These are phyloP conservation scores for Nineta flava DNA, from an alignment of 2,888 invertebrate genomes.

Conservation along the genomic window DNA sequence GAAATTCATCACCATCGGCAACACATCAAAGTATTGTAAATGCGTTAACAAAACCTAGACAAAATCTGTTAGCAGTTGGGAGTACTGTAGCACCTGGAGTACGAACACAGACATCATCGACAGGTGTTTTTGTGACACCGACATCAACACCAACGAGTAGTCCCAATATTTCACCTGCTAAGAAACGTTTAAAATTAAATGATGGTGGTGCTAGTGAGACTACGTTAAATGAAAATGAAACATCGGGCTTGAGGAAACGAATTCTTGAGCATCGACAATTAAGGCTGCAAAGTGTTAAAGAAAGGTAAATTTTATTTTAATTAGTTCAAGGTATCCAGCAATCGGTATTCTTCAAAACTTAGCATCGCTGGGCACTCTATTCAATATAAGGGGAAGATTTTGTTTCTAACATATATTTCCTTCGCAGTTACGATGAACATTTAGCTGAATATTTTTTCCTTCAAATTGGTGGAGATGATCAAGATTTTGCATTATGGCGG, in stretches of 20 bases:
- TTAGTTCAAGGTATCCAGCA: no score
- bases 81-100: constrained; percentile 15
- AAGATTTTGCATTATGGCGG: constrained; percentile 75
- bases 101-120: constrained; percentile 7
- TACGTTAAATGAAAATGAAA: constrained; percentile 25
- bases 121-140: constrained; percentile 11
- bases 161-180: constrained; percentile 25
- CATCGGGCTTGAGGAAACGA: constrained; percentile 42
- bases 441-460: constrained; percentile 75
- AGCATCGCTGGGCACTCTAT: no score
- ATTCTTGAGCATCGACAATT: constrained; percentile 56
- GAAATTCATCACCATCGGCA: not conserved
- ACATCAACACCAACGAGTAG: constrained; percentile 15
- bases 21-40: constrained; percentile 26
- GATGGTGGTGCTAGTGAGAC: constrained; percentile 25
- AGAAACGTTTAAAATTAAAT: constrained; percentile 29
- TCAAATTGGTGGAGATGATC: constrained; percentile 72
- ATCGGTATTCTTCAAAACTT: no score
- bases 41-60: constrained; percentile 22
- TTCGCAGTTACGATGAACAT: constrained; percentile 36
- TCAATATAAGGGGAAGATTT: no score
- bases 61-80: constrained; percentile 9
- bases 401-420: not conserved
- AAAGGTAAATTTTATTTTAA: constrained; percentile 41
- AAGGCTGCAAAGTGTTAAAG: constrained; percentile 50